Conservation (phyloP, 2,113 vertebrate species). For the Petaurus breviceps region DNA sequence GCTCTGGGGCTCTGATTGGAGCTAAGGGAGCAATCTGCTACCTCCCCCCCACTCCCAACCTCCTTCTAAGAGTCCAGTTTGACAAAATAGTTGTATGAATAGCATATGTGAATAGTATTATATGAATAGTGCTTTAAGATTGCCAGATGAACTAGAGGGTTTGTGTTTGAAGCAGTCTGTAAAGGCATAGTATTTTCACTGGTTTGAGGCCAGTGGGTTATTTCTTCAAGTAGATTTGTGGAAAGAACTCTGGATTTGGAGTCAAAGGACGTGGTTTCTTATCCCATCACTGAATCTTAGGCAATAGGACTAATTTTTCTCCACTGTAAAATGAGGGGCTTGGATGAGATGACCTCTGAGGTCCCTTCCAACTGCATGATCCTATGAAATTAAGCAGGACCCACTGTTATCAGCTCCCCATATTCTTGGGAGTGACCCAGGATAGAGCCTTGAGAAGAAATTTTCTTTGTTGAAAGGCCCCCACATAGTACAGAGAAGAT, state of each 20-base stretch:
- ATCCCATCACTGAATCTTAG: background rate
- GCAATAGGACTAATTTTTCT: background rate
- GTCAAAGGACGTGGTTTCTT: background rate
- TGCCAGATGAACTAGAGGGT: background rate
- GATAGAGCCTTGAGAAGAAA: background rate
- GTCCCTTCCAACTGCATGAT: background rate
- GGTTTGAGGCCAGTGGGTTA: background rate
- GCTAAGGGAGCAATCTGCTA: background rate
- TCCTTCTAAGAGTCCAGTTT: background rate
- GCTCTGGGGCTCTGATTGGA: background rate
- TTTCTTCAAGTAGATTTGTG: background rate
- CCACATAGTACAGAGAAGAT: background rate
- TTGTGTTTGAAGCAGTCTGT: background rate
- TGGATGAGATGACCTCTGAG: background rate
- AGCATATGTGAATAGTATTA: background rate
- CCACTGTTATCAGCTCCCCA: too few species aligned
- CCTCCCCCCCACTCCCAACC: background rate
- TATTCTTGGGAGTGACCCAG: background rate
- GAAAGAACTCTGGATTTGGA: constrained; percentile 5
- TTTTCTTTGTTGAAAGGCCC: background rate
- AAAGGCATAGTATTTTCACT: background rate
- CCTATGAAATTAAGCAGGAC: background rate
- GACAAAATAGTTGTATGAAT: background rate
- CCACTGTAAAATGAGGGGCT: background rate
- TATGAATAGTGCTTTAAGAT: background rate